Base-by-base conservation (phyloP, 1,140 invertebrate species). In the Drosophila virilis region DNA sequence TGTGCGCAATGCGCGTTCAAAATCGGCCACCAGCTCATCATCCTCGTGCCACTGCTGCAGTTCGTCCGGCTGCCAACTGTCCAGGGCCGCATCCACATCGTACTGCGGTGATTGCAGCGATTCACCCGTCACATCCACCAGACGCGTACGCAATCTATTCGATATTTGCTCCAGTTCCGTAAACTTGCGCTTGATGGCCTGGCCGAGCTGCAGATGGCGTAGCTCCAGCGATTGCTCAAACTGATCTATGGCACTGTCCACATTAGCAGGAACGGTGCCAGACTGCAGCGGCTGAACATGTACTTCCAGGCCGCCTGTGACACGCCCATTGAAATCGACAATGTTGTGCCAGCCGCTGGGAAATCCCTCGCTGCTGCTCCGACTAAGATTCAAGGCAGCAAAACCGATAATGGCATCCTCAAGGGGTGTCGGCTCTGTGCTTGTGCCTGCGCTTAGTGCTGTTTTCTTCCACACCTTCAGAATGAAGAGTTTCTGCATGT, bases 261-360 rank as follows among this genome's bases (percentile, higher is more conserved):
- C 58, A 51, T 55, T 77, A 9, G 32, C 35, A 1, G 43, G 0
- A 8, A 10, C 12, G 8, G 37, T 15, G 6, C 12, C 5, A 3
- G 76, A 32, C 43, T 74, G 40, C 52, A 77, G 15, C 6, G 82
- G 72, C 35, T 74, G 60, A 28, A 77, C 83, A 73, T 78, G 80
- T 78, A 95, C 93, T 81, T 95, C 93, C 45, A 95, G 93, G 78
- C 95, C 94, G 10, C 94, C 95, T 28, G 94, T 94, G 46, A 94
- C 94, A 70, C 94, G 93, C 13, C 94, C 94, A 69, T 92, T 93
- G 65, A 94, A 94, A 73, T 95, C 94, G 4, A 94, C 93, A 50
- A 95, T 94, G 80, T 95, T 94, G 80, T 94, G 95, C 94, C 94
- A 95, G 10, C 94, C 94, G 52, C 93, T 93, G 45, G 95, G 89